Evolutionary conservation across 2,797 vertebrate genomes (phyloP), one percentile per base, ranked within the genome.

Genomic region (Mareca strepera): DNA sequence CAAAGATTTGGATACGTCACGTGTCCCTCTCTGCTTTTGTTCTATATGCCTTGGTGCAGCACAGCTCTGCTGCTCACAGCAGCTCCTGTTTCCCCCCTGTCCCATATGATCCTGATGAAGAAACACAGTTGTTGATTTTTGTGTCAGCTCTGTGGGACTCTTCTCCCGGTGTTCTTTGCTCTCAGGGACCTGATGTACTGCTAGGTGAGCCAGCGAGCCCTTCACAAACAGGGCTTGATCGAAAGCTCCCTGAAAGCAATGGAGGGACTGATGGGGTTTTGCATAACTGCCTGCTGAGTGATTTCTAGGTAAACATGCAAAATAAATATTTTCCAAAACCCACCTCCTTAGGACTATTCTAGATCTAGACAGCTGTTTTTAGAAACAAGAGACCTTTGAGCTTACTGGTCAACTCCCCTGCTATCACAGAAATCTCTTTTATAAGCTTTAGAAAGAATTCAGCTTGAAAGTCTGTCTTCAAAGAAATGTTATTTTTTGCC

Each of bases 391-490:
- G 28, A 37, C 50, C 50, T 86, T 88, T 75, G 77, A 93, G 58
- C 31, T 89, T 66, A 39, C 68, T 74, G 80, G 75, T 62, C 59
- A 76, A 50, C n/a, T 70, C 23, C 62, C 46, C 15, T 75, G 53
- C 73, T 83, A 78, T 92, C 92, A 90, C 17, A 95, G 73, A 75
- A 75, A 90, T 92, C 69, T 91, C 81, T 94, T 92, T 53, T 64
- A 92, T 46, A 64, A 81, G n/a, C 58, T 72, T 84, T 78, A 83
- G 58, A 64, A 58, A 86, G 31, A 93, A 68, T 41, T 83, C 53
- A 50, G 13, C 25, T 64, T 83, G 53, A 72, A 90, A 92, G 80
- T 83, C 33, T 68, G 28, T 83, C 82, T 96, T 94, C 76, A 93
- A 90, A 95, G 17, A 56, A 81, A 86, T 64, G 26, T 55, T 83